Percentiles rank a stretch among this genome's conserved stretches.
Evolutionary conservation across 1,140 invertebrate genomes (phyloP).

Genomic region (Drosophila lacteicornis): DNA sequence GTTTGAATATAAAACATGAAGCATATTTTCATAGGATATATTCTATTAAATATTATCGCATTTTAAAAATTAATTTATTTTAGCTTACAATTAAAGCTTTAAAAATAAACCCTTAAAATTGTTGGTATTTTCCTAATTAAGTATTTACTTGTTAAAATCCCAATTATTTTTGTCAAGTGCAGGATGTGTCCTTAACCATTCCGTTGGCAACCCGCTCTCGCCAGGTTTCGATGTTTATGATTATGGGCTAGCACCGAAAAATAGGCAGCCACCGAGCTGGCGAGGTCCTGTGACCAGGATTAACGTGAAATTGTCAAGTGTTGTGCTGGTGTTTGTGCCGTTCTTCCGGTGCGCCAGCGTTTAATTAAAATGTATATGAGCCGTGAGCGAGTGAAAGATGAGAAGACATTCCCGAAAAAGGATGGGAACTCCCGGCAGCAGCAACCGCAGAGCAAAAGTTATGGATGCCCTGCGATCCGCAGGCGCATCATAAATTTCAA

Average conservation of each 20-base stretch:
- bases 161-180: constrained; percentile 10
- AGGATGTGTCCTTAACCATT: constrained; percentile 7
- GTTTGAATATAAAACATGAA: too few species aligned
- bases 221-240: constrained; percentile 72
- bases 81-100: too few species aligned
- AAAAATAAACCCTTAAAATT: too few species aligned
- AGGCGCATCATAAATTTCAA: constrained; percentile 79
- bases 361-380: constrained; percentile 82
- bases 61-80: too few species aligned
- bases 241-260: constrained; percentile 58
- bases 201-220: neutral
- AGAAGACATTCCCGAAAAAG: constrained; percentile 13
- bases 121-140: too few species aligned
- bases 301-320: constrained; percentile 81
- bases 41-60: too few species aligned
- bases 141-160: too few species aligned
- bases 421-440: neutral
- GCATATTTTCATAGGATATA: too few species aligned
- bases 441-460: constrained; percentile 64
- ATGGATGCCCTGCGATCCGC: constrained; percentile 57
- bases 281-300: constrained; percentile 67
- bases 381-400: constrained; percentile 54
- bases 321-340: constrained; percentile 30
- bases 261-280: constrained; percentile 45
- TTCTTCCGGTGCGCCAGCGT: constrained; percentile 55